Conservation (phyloP, 2,113 vertebrate genomes). For the Ochotona princeps region DNA sequence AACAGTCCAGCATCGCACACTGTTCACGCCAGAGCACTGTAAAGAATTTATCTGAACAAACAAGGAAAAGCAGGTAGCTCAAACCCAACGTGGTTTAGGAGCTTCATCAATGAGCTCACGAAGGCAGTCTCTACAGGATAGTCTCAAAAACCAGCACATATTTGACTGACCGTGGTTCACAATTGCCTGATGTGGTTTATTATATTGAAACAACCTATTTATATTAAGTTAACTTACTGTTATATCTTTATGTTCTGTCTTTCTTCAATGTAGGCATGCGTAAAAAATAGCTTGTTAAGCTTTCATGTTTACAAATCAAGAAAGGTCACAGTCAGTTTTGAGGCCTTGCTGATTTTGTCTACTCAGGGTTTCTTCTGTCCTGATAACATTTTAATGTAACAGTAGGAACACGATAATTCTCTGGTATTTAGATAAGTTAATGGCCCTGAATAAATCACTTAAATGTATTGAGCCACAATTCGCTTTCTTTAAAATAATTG, state of each 20-base stretch:
- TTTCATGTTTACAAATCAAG: neutral
- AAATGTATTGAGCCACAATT: neutral
- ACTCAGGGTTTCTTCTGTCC: neutral
- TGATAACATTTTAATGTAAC: neutral
- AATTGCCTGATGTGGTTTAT: neutral
- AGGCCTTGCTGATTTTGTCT: neutral
- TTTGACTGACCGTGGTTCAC: neutral
- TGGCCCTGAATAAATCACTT: neutral
- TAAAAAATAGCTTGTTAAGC: neutral
- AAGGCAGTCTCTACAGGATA: neutral
- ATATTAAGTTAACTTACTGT: neutral
- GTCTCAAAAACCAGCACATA: neutral
- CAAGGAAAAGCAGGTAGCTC: neutral
- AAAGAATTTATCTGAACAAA: neutral
- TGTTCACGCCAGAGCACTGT: too few relatives aligned
- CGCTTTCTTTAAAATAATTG: conserved; percentile 34
- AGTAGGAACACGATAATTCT: neutral
- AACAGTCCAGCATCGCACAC: too few relatives aligned
- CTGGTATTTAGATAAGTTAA: neutral
- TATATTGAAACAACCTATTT: neutral
- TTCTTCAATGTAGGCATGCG: neutral
- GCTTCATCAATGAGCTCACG: neutral
- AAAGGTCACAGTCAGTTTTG: neutral
- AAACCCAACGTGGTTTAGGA: neutral
- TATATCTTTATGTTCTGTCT: neutral